Conservation (phyloP, 2,113 vertebrate genomes). For the Ictidomys tridecemlineatus region DNA sequence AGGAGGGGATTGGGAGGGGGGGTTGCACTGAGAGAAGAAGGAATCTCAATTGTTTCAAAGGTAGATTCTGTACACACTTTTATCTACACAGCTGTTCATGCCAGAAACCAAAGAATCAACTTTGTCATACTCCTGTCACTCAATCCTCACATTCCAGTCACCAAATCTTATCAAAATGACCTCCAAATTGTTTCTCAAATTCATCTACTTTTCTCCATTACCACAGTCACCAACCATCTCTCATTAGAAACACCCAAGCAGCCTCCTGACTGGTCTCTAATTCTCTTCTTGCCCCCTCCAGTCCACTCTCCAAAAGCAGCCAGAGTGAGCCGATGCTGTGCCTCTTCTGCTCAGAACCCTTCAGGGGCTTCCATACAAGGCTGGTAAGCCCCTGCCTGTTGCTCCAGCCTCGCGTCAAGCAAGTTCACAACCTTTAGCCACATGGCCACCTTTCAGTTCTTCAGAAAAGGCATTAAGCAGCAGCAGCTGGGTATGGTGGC, state of each 20-base stretch:
- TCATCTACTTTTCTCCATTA: background rate
- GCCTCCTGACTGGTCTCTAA: slow-evolving; percentile 35
- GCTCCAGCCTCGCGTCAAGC: background rate
- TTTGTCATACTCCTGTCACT: background rate
- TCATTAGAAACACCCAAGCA: background rate
- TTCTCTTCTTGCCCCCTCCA: slow-evolving; percentile 26
- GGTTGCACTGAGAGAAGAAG: background rate
- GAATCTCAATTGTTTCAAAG: background rate
- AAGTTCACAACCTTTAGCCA: background rate
- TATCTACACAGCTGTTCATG: background rate
- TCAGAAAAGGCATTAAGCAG: background rate
- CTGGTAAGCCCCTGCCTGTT: background rate
- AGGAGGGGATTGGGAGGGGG: background rate
- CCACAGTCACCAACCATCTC: background rate
- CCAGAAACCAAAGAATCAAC: background rate
- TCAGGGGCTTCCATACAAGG: background rate
- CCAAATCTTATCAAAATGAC: background rate
- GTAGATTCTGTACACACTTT: background rate
- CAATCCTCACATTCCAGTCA: background rate
- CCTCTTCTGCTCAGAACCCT: background rate
- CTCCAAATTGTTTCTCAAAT: background rate
- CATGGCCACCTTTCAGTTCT: background rate
- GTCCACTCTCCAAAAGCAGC: background rate
- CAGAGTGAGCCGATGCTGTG: background rate
- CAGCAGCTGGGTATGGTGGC: too few species aligned